Percentiles rank a stretch among this genome's conserved stretches.
phyloP scores from a whole-genome alignment of 2,797 vertebrate species.

The Acrossocheilus wenchowensis region DNA sequence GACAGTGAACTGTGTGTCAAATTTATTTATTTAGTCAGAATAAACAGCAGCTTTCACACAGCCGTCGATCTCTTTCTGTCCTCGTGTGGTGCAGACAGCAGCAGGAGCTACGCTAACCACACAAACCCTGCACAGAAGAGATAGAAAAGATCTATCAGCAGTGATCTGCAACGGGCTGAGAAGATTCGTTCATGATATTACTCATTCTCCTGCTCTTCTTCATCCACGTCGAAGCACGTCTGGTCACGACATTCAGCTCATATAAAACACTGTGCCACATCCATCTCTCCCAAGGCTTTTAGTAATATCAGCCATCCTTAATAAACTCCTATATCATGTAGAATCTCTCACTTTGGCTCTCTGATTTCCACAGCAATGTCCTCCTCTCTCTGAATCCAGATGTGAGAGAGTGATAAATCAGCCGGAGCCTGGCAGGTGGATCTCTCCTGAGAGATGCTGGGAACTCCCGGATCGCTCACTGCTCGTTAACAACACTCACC shows the following conservation, averaged over 20 bases:
- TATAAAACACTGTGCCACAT: neutral
- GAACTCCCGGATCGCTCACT: conserved; percentile 73
- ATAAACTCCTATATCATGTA: conserved; percentile 64
- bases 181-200: neutral
- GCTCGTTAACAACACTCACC: conserved; percentile 60
- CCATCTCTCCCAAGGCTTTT: conserved; percentile 29
- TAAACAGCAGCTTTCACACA: neutral
- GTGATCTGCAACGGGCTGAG: neutral
- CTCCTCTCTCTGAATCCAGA: conserved; percentile 66
- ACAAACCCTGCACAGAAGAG: neutral
- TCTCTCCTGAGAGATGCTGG: conserved; percentile 68
- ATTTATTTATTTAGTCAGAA: neutral
- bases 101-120: neutral
- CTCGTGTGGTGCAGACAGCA: neutral
- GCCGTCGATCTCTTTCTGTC: neutral
- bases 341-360: conserved; percentile 66
- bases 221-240: neutral
- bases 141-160: neutral
- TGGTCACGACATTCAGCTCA: neutral
- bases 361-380: conserved; percentile 60
- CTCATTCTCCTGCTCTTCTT: neutral
- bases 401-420: conserved; percentile 78
- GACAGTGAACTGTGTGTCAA: too few relatives aligned
- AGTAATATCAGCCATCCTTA: conserved; percentile 69
- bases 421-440: conserved; percentile 69